phyloP scores from a whole-genome alignment of 2,888 invertebrate genomes.

The Meta bourneti region DNA sequence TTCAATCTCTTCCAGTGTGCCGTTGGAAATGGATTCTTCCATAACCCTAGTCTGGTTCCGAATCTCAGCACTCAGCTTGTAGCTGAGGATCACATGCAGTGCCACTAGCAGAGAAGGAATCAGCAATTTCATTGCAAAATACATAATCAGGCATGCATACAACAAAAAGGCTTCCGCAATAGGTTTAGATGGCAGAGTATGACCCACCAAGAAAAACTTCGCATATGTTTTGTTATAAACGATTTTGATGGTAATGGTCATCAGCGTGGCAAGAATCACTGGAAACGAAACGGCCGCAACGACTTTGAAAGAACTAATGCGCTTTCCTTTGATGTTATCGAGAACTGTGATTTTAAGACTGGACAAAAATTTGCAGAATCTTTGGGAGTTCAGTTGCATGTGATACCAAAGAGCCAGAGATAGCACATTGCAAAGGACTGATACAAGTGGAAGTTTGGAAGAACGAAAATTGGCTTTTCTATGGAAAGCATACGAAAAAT shows the following conservation, averaged over 20 bases:
- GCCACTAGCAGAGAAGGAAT: no score
- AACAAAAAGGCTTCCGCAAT: not conserved
- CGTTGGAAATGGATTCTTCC: not conserved
- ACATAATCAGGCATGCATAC: not conserved
- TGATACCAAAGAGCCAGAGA: not conserved
- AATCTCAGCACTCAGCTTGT: not conserved
- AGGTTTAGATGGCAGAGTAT: not conserved
- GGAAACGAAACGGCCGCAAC: not conserved
- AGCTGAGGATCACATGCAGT: no score
- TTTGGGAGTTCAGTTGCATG: not conserved
- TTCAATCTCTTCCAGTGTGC: not conserved
- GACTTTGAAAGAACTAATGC: not conserved
- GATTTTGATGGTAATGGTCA: not conserved
- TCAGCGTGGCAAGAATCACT: not conserved
- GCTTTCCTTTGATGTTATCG: slow-evolving; percentile 1
- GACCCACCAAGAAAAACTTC: not conserved
- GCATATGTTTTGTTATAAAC: not conserved
- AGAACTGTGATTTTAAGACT: not conserved
- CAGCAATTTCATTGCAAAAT: not conserved
- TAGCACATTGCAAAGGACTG: not conserved
- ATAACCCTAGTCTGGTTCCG: not conserved
- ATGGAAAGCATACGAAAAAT: not conserved
- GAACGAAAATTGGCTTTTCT: not conserved
- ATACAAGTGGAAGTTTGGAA: not conserved
- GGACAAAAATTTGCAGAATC: not conserved